A percentile compares a stretch with the other conserved stretches of the same genome.
These are phyloP conservation scores for Huso huso DNA, from an alignment of 2,797 vertebrate genomes.

Conservation along the genomic window DNA sequence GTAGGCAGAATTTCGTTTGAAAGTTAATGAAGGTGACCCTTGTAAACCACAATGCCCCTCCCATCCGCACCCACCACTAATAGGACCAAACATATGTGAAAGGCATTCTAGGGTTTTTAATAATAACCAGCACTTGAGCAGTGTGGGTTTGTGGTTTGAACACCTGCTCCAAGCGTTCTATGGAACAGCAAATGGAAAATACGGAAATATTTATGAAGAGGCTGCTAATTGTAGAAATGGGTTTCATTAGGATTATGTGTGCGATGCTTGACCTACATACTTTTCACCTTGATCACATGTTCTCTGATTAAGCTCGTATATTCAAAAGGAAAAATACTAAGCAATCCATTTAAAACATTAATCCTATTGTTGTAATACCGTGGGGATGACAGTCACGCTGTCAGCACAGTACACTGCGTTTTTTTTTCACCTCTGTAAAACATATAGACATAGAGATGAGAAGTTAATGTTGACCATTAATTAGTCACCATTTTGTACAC, in stretches of 20 bases:
- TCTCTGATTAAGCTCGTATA: too few relatives aligned
- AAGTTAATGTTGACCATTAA: too few relatives aligned
- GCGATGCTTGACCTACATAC: constrained; percentile 14
- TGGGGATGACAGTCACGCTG: too few relatives aligned
- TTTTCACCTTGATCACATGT: neutral
- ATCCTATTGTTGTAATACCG: too few relatives aligned
- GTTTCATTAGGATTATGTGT: constrained; percentile 23
- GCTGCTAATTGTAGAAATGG: constrained; percentile 37
- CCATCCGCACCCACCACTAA: constrained; percentile 30
- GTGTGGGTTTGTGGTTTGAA: constrained; percentile 41
- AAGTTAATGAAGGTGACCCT: constrained; percentile 19
- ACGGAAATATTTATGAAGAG: constrained; percentile 28
- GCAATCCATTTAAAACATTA: too few relatives aligned
- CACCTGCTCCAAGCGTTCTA: constrained; percentile 51
- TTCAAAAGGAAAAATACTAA: too few relatives aligned
- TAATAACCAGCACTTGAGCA: constrained; percentile 5
- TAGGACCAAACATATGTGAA: constrained; percentile 26
- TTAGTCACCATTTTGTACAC: too few relatives aligned
- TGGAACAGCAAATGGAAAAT: constrained; percentile 45
- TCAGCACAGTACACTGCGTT: too few relatives aligned
- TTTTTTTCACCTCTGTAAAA: too few relatives aligned
- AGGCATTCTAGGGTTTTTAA: constrained; percentile 7
- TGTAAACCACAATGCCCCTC: constrained; percentile 24
- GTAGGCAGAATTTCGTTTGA: neutral
- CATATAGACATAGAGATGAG: too few relatives aligned